Conservation (phyloP, 2,797 vertebrate genomes). For the Thaleichthys pacificus region DNA sequence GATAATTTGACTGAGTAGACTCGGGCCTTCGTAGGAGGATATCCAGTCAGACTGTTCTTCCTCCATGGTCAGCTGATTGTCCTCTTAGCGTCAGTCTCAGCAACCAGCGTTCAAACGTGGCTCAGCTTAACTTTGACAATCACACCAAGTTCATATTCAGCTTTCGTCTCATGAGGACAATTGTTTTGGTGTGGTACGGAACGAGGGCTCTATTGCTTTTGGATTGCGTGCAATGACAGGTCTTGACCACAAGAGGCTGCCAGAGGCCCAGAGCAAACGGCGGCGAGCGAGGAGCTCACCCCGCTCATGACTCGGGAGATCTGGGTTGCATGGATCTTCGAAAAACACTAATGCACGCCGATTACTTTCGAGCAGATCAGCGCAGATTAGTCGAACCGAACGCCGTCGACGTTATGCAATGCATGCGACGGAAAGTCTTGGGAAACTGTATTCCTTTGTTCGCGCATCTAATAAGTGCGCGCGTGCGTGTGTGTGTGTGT, state of each 20-base stretch:
- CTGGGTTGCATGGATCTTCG: not conserved
- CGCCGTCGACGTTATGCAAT: not conserved
- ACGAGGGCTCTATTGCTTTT: not conserved
- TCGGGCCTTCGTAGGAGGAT: not conserved
- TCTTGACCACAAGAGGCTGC: conserved; percentile 68
- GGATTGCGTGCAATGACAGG: conserved; percentile 8
- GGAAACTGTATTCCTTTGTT: not conserved
- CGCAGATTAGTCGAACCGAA: not conserved
- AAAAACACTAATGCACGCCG: not conserved
- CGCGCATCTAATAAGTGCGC: not conserved
- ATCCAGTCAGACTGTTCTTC: too few species aligned
- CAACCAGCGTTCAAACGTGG: too few species aligned
- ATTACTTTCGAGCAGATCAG: not conserved
- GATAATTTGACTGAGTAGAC: not conserved
- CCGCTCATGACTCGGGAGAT: not conserved
- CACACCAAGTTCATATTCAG: too few species aligned
- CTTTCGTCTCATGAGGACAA: not conserved
- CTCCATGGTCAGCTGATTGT: too few species aligned
- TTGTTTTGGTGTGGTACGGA: not conserved
- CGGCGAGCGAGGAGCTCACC: not conserved
- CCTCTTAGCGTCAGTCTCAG: too few species aligned
- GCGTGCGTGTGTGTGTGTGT: not conserved
- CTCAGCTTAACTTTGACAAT: too few species aligned
- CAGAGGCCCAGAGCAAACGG: conserved; percentile 53
- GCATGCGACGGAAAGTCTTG: not conserved